These are phyloP conservation scores for Syngnathus typhle DNA, from an alignment of 2,113 vertebrate species.

Conservation along the genomic window DNA sequence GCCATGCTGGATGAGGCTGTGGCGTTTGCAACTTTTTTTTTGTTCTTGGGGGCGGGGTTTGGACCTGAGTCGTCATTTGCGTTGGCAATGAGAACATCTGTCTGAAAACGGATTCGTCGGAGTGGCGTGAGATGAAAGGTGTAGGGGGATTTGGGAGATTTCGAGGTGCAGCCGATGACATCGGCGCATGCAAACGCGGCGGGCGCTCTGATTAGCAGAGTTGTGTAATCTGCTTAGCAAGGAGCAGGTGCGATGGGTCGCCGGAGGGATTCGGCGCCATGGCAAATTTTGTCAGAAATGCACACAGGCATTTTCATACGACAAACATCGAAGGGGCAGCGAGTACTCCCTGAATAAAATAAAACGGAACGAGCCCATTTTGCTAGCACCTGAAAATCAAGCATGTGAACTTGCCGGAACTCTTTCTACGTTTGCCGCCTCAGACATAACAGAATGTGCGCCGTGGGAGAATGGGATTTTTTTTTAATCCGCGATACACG, in stretches of 20 bases:
- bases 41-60: background rate
- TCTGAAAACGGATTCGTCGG: slow-evolving; percentile 38
- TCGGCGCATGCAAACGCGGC: slow-evolving; percentile 54
- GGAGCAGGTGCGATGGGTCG: slow-evolving; percentile 56
- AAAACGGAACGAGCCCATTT: background rate
- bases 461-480: background rate
- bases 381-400: background rate
- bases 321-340: background rate
- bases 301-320: background rate
- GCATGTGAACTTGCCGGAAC: background rate
- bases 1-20: slow-evolving; percentile 21
- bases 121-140: slow-evolving; percentile 62
- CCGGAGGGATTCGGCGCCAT: background rate
- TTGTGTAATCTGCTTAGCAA: slow-evolving; percentile 66
- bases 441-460: background rate
- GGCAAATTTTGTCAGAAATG: slow-evolving; percentile 5
- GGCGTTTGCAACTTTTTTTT: slow-evolving; percentile 15
- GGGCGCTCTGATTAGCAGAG: slow-evolving; percentile 58
- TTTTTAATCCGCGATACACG: background rate
- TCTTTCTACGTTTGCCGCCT: background rate
- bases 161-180: slow-evolving; percentile 55
- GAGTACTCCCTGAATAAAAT: background rate
- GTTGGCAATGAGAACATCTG: slow-evolving; percentile 61
- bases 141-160: slow-evolving; percentile 60
- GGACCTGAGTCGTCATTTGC: background rate